These are phyloP conservation scores for Daboia siamensis DNA, from an alignment of 2,113 vertebrate species.

Conservation along the genomic window DNA sequence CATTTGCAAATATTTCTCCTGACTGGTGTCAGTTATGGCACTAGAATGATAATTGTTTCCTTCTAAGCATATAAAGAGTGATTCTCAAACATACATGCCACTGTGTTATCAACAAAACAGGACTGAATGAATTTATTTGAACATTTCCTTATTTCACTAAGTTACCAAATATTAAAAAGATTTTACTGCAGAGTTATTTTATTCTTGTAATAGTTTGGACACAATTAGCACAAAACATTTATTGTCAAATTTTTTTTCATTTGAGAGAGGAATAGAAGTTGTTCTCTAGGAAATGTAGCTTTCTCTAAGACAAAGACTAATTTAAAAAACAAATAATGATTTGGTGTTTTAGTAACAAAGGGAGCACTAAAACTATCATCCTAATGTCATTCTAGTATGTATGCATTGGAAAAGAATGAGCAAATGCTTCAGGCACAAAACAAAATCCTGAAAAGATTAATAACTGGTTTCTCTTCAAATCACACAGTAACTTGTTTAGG, in stretches of 20 bases:
- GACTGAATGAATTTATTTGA: not conserved
- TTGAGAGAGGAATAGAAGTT: constrained; percentile 23
- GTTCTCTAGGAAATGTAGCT: constrained; percentile 28
- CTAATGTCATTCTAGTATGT: not conserved
- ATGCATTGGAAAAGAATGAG: constrained; percentile 22
- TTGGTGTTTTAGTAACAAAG: constrained; percentile 20
- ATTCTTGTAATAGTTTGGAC: constrained; percentile 31
- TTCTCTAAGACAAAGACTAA: constrained; percentile 19
- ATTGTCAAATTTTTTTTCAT: constrained; percentile 27
- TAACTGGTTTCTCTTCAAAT: not conserved
- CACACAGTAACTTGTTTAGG: constrained; percentile 1
- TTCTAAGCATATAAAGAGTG: not conserved
- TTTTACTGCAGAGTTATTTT: constrained; percentile 23
- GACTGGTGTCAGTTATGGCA: not conserved
- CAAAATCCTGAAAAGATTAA: constrained; percentile 8
- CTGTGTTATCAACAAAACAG: not conserved
- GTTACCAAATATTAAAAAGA: not conserved
- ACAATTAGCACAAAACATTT: constrained; percentile 9
- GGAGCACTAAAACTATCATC: not conserved
- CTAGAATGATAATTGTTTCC: not conserved
- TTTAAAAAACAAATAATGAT: constrained; percentile 41
- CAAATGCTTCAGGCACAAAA: constrained; percentile 29
- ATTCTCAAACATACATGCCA: not conserved
- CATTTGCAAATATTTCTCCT: not conserved
- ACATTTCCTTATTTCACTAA: not conserved